Evolutionary conservation across 2,888 invertebrate species (phyloP), one percentile per base, ranked within the genome.

Genomic region (Dasysyrphus albostriatus): DNA sequence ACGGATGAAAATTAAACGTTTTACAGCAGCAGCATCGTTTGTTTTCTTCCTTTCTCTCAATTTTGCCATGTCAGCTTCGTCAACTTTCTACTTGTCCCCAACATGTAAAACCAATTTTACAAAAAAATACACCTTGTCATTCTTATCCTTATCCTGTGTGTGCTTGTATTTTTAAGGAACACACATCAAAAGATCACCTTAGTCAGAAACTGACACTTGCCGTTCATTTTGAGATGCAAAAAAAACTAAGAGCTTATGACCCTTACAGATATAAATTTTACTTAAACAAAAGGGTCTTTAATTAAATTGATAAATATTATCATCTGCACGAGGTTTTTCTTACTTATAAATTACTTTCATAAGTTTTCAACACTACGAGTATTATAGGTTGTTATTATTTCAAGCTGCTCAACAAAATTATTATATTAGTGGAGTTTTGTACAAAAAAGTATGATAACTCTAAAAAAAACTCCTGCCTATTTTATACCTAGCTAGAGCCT

Each of bases 261-360:
- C 54, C 8, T 34, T 37, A 44, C 56, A 51, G 12, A 54, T 49
- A 42, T 32, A 42, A 1, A 73, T 58, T 61, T 58, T 39, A 32
- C 67, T 16, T 19, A 44, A 1, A 44, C 58, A 51, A 42, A n/a
- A 61, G 54, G 59, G 49, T 61, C 49, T 70, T 79, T 87, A 83
- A 83, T 87, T 83, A 87, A 87, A 87, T 78, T 70, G 70, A 79
- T 82, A 87, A 87, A 81, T 77, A 87, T 74, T 85, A 16, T 39
- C 16, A 37, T 10, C 5, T 12, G 9, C 34, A 16, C 58, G 14
- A 8, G 8, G 29, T 7, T 51, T 32, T 6, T 32, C 32, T 6
- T 32, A 32, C 32, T 6, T 1, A 7, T 32, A 32, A 24, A 24
- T 24, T 24, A 3, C 24, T 24, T 24, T 24, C 1, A 24, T 24